Evolutionary conservation across 1,140 invertebrate species (phyloP).

Genomic region (Oppia nitens): DNA sequence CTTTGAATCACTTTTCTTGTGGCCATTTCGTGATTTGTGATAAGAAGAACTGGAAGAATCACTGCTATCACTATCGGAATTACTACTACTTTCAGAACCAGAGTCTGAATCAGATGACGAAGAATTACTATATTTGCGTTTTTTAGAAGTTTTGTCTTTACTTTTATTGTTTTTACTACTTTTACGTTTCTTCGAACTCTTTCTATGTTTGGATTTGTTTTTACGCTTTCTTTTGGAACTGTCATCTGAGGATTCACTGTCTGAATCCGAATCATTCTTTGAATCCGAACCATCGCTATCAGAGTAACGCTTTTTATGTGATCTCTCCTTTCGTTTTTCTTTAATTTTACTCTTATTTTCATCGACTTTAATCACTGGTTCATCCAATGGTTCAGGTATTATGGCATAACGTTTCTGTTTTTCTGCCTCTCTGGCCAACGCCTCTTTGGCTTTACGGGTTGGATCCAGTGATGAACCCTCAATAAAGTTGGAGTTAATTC

Average conservation of each 20-base stretch:
- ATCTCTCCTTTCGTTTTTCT: constrained; percentile 2
- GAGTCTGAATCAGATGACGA: neutral
- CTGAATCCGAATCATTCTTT: neutral
- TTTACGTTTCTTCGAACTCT: neutral
- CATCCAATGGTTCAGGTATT: constrained; percentile 13
- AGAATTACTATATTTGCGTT: neutral
- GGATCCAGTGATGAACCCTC: constrained; percentile 84
- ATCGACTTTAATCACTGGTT: constrained; percentile 1
- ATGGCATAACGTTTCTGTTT: constrained; percentile 36
- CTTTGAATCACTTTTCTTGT: neutral
- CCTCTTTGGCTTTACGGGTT: constrained; percentile 57
- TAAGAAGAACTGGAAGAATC: neutral
- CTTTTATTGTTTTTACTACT: too few relatives aligned
- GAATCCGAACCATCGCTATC: constrained; percentile 8
- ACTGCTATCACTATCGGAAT: neutral
- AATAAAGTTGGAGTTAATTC: constrained; percentile 79
- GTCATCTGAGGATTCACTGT: neutral
- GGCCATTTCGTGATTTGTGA: neutral
- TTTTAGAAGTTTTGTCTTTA: neutral
- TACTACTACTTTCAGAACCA: neutral
- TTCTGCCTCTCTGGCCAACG: constrained; percentile 40
- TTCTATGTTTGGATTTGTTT: neutral
- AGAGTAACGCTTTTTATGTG: constrained; percentile 9
- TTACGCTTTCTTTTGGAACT: neutral
- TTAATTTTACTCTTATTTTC: constrained; percentile 15